Conservation (phyloP, 1,140 invertebrate species). For the Drosophila melanica region DNA sequence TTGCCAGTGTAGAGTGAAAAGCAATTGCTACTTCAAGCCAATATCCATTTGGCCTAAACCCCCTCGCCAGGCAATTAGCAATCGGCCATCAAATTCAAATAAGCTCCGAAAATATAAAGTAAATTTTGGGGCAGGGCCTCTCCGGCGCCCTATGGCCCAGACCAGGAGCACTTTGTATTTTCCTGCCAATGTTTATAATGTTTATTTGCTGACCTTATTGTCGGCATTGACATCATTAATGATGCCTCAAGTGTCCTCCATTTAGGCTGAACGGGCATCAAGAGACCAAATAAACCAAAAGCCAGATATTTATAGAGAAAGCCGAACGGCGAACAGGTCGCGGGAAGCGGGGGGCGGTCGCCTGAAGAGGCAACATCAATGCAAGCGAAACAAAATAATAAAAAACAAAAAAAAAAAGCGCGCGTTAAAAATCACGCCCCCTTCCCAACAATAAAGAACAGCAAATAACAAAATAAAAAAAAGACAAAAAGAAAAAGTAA, state of each 20-base stretch:
- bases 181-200: slow-evolving; percentile 41
- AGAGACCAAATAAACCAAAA: slow-evolving; percentile 48
- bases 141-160: slow-evolving; percentile 31
- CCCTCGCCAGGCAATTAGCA: slow-evolving; percentile 33
- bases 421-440: slow-evolving; percentile 47
- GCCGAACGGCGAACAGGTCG: not conserved
- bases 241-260: slow-evolving; percentile 76
- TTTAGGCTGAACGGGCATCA: slow-evolving; percentile 52
- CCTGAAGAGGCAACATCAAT: slow-evolving; percentile 6
- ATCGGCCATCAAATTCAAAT: slow-evolving; percentile 51
- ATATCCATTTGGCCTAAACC: slow-evolving; percentile 2
- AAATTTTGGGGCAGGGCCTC: not conserved
- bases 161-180: slow-evolving; percentile 24
- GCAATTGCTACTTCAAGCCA: slow-evolving; percentile 28
- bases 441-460: slow-evolving; percentile 9
- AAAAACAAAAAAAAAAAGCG: slow-evolving; percentile 24
- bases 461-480: slow-evolving; percentile 1
- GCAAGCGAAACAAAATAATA: slow-evolving; percentile 20
- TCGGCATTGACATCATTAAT: slow-evolving; percentile 77
- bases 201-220: slow-evolving; percentile 61
- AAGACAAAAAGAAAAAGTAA: not conserved
- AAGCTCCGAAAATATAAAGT: slow-evolving; percentile 16
- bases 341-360: too few relatives aligned
- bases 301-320: slow-evolving; percentile 17
- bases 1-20: slow-evolving; percentile 23